Conservation (phyloP, 2,113 vertebrate species). For the Corydoras sp. region DNA sequence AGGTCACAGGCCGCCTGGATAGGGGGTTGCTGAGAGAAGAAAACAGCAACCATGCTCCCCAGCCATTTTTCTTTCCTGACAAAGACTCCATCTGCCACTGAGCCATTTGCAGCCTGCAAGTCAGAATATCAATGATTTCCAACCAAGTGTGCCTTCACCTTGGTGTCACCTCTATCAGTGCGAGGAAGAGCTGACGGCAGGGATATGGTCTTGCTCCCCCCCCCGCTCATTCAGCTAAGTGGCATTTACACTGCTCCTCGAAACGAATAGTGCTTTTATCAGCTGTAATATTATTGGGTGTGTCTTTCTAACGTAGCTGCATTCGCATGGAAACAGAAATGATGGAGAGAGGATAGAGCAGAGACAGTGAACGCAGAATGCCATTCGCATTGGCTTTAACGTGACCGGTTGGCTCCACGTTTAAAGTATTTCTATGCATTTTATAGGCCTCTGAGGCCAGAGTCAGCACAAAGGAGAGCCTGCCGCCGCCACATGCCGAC, state of each 20-base stretch:
- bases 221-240: slow-evolving; percentile 51
- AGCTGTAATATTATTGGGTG: slow-evolving; percentile 51
- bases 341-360: neutral
- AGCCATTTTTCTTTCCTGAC: slow-evolving; percentile 95
- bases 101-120: slow-evolving; percentile 85
- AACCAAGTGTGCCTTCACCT: slow-evolving; percentile 82
- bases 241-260: slow-evolving; percentile 52
- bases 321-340: too few species aligned
- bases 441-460: slow-evolving; percentile 14
- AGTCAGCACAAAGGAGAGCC: slow-evolving; percentile 10
- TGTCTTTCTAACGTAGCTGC: slow-evolving; percentile 16
- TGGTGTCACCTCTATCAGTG: slow-evolving; percentile 78
- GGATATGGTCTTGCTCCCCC: slow-evolving; percentile 42
- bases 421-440: slow-evolving; percentile 20
- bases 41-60: slow-evolving; percentile 71
- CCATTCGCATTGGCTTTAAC: neutral
- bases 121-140: slow-evolving; percentile 97
- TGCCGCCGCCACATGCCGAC: slow-evolving; percentile 32
- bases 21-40: slow-evolving; percentile 50
- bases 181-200: slow-evolving; percentile 68
- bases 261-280: slow-evolving; percentile 43
- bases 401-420: neutral
- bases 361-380: neutral
- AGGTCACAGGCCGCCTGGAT: slow-evolving; percentile 76
- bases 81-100: slow-evolving; percentile 95